Conservation (phyloP, 2,888 invertebrate genomes). For the Campopleginae sp. region DNA sequence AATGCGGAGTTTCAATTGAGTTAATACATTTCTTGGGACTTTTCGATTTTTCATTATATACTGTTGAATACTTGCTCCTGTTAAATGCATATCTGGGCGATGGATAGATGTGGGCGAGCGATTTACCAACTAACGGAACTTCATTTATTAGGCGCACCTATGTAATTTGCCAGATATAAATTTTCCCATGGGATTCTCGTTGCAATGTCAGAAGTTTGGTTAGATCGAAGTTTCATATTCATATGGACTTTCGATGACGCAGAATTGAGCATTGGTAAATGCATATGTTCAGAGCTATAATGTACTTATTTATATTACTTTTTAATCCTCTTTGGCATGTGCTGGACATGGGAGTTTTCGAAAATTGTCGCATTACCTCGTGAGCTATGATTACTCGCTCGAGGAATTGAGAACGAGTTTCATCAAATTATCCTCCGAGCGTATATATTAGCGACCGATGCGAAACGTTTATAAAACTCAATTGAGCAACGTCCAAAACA, state of each 20-base stretch:
- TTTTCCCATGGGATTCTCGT: neutral
- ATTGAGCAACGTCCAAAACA: neutral
- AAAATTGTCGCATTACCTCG: constrained; percentile 48
- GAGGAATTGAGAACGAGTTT: constrained; percentile 70
- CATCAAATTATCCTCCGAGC: constrained; percentile 68
- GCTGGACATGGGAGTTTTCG: neutral
- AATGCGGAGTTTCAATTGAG: no score
- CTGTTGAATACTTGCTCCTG: neutral
- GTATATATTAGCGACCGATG: constrained; percentile 4
- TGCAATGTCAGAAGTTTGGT: neutral
- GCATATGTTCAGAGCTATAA: neutral
- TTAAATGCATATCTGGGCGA: neutral
- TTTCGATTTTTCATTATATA: neutral
- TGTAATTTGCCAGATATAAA: neutral
- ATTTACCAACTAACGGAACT: neutral
- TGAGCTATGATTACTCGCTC: constrained; percentile 69
- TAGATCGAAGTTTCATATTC: neutral
- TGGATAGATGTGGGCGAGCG: neutral
- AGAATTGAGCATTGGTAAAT: neutral
- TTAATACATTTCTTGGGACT: no score
- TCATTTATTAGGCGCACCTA: no score
- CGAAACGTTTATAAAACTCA: neutral
- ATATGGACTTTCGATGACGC: neutral
- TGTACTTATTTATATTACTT: neutral
- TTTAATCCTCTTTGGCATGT: constrained; percentile 6